Conservation (phyloP, 2,888 invertebrate genomes). For the Dinocampus coccinellae region DNA sequence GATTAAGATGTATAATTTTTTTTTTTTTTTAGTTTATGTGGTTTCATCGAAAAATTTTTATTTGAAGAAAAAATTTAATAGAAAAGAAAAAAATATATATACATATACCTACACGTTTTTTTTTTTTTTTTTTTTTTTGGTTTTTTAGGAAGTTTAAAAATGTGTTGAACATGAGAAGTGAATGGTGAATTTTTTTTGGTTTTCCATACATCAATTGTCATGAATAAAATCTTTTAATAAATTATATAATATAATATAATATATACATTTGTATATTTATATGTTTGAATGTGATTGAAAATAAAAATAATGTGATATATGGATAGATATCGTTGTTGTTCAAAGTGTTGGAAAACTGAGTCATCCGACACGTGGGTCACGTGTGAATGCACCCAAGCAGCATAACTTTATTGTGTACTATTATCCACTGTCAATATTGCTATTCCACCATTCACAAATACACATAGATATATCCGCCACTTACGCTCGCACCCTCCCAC, state of each 20-base stretch:
- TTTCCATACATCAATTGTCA: neutral
- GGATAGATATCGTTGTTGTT: slow-evolving; percentile 10
- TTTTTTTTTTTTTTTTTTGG: too few relatives aligned
- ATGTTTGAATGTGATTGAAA: neutral
- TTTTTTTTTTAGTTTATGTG: neutral
- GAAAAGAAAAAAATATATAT: too few relatives aligned
- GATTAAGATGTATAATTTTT: too few relatives aligned
- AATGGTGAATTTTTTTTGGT: too few relatives aligned
- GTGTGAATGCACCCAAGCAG: neutral
- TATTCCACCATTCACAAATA: too few relatives aligned
- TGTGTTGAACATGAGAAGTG: neutral
- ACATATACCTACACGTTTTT: too few relatives aligned
- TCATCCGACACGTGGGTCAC: slow-evolving; percentile 6
- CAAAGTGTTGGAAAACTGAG: slow-evolving; percentile 15
- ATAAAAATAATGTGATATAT: neutral
- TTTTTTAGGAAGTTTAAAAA: too few relatives aligned
- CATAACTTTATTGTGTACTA: neutral
- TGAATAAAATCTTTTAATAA: neutral
- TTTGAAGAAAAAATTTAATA: too few relatives aligned
- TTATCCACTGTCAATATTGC: neutral
- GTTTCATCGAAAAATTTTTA: neutral
- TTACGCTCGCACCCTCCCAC: too few relatives aligned
- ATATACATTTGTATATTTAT: neutral
- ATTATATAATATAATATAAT: neutral
- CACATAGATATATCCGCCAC: too few relatives aligned